Conservation (phyloP, 2,113 vertebrate genomes). For the Cochlearius cochlearius region DNA sequence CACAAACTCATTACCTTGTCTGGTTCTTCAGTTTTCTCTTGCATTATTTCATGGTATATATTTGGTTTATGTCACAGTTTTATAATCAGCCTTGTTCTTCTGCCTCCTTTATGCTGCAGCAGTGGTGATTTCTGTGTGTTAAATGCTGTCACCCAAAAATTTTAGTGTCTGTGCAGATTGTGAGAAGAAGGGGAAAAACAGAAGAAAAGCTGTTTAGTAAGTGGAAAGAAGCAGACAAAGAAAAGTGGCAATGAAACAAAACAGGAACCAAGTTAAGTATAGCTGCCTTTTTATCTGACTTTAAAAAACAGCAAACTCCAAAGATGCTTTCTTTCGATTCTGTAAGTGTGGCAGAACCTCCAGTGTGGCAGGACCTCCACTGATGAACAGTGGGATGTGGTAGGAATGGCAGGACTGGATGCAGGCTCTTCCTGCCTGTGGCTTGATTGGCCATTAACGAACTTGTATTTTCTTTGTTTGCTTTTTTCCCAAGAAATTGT, state of each 20-base stretch:
- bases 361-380: neutral
- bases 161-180: neutral
- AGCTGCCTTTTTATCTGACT: neutral
- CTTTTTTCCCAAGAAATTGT: neutral
- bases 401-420: neutral
- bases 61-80: neutral
- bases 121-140: neutral
- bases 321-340: neutral
- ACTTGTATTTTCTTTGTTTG: neutral
- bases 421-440: neutral
- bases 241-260: neutral
- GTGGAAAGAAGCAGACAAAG: constrained; percentile 32
- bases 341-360: neutral
- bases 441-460: neutral
- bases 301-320: neutral
- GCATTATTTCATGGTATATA: neutral
- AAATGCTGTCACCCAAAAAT: neutral
- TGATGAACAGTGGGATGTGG: neutral
- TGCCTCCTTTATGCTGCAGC: neutral
- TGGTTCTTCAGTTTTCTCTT: neutral
- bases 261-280: neutral
- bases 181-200: neutral
- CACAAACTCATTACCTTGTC: neutral
- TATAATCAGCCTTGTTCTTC: constrained; percentile 1
- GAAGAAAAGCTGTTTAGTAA: neutral